Evolutionary conservation across 2,797 vertebrate genomes (phyloP).

Genomic region (Rallus crepitans): DNA sequence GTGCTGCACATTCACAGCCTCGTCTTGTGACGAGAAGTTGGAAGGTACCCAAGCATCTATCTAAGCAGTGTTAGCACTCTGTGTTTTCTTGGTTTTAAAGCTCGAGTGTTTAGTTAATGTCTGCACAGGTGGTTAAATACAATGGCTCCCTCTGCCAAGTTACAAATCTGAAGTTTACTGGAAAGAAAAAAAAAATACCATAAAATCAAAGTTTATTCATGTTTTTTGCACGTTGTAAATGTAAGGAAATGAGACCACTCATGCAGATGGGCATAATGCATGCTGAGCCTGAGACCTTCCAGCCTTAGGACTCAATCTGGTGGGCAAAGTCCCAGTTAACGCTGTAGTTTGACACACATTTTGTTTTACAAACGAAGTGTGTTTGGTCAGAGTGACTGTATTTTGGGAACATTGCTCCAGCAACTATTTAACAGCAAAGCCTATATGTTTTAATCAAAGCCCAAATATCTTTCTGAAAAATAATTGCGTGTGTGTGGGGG

Average conservation of each 20-base stretch:
- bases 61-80: constrained; percentile 32
- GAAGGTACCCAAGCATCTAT: constrained; percentile 37
- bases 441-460: not conserved
- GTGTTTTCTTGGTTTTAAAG: constrained; percentile 51
- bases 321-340: not conserved
- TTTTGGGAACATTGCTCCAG: not conserved
- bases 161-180: constrained; percentile 45
- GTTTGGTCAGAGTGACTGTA: not conserved
- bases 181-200: constrained; percentile 15
- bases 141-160: constrained; percentile 36
- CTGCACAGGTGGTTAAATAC: constrained; percentile 39
- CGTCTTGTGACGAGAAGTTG: not conserved
- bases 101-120: constrained; percentile 50
- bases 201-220: constrained; percentile 38
- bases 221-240: constrained; percentile 50
- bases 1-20: not conserved
- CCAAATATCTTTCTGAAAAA: not conserved
- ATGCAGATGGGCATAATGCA: not conserved
- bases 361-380: not conserved
- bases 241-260: constrained; percentile 62
- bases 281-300: not conserved
- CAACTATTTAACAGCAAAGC: not conserved
- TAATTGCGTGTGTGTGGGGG: not conserved
- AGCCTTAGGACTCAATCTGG: not conserved
- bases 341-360: not conserved